phyloP scores from a whole-genome alignment of 2,113 vertebrate genomes.

The Motacilla alba region DNA sequence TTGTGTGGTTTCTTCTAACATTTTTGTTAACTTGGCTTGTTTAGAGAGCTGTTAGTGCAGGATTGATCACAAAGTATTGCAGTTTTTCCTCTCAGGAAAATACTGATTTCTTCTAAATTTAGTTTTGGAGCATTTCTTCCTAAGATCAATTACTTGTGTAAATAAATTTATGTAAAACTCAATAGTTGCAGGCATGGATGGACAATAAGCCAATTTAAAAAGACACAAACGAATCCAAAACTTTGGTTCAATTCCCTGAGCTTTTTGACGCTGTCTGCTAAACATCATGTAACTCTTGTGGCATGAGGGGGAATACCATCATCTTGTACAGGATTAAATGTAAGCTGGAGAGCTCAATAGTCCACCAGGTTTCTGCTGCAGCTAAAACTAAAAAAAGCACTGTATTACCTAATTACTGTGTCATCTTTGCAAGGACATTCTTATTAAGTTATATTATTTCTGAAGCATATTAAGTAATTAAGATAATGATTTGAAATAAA shows the following conservation, averaged over 20 bases:
- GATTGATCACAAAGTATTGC: neutral
- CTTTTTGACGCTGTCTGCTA: neutral
- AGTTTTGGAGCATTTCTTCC: neutral
- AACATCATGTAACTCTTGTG: neutral
- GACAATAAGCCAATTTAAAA: neutral
- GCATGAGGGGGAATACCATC: neutral
- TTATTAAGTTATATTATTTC: neutral
- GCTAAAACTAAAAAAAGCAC: neutral
- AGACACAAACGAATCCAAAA: accelerated
- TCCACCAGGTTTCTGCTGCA: neutral
- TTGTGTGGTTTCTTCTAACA: neutral
- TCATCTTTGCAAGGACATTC: neutral
- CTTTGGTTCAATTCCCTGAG: neutral
- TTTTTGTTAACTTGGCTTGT: neutral
- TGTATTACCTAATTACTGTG: neutral
- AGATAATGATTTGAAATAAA: neutral
- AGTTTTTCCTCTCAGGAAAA: neutral
- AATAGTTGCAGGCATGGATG: neutral
- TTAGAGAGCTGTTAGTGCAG: neutral
- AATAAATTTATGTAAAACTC: neutral
- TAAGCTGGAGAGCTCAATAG: neutral
- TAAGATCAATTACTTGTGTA: neutral
- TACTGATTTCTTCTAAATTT: neutral
- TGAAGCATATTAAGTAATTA: neutral
- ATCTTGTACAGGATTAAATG: neutral